Evolutionary conservation across 2,113 vertebrate genomes (phyloP), one percentile per base, ranked within the genome.

Genomic region (Cranoglanis bouderius): DNA sequence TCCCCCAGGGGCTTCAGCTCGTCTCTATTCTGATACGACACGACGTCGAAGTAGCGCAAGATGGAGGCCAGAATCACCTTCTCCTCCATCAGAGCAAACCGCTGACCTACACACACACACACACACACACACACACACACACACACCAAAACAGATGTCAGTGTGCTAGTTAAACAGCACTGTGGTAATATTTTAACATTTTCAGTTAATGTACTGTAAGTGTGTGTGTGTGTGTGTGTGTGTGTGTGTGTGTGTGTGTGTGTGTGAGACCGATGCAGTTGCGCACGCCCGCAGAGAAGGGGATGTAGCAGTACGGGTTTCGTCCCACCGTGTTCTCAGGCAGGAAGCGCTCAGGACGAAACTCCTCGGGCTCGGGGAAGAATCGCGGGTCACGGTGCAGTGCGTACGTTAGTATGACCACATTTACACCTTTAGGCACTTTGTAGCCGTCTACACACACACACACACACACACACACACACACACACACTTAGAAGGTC

Each of bases 251-350:
- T 46, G 43, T 46, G 57, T 49, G 72, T 10, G 72, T 10, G 43
- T 75, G 74, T n/a, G 24, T 16, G 96, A 40, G 91, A 99, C 98
- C 98, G 26, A 99, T 98, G 70, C 98, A 99, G 94, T 99, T 99
- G 87, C 98, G 96, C 59, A 96, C 95, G 72, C 98, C 98, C 1
- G 98, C 98, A 29, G 98, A 99, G 92, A 99, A 99, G 46, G 98
- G 98, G 88, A 99, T 93, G 0, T 96, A 99, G 0, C 97, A 93
- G 0, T 97, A 99, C 0, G 97, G 95, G 67, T 97, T 97, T 81
- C 97, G 94, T 77, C 96, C 96, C 5, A 87, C 91, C 0, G 87
- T 91, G 38, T 99, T 99, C 91, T 99, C 96, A 0, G 96, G 94
- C 4, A 97, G 90, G 92, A 99, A 99, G 1, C 97, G 94, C n/a